These are phyloP conservation scores for Brachionus angularis DNA, from an alignment of 1,140 invertebrate species.

Conservation along the genomic window DNA sequence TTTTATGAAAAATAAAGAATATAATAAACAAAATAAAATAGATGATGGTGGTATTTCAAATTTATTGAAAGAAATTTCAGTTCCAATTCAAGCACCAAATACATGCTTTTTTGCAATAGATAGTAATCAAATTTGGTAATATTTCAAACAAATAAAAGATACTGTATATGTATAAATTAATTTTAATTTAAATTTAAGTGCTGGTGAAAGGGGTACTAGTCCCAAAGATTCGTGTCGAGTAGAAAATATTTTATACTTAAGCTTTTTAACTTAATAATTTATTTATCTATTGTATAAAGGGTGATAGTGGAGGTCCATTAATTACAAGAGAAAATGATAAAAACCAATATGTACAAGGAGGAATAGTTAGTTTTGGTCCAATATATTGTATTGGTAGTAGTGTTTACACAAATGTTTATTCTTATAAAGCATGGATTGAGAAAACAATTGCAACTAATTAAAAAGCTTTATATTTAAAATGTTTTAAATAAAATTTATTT, in stretches of 20 bases:
- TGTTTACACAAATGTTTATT: slow-evolving; percentile 39
- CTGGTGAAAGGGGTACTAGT: background rate
- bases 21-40: too few relatives aligned
- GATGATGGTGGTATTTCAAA: too few relatives aligned
- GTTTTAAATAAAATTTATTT: too few relatives aligned
- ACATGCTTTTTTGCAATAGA: background rate
- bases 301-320: slow-evolving; percentile 43
- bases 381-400: slow-evolving; percentile 2
- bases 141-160: background rate
- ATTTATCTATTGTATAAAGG: background rate
- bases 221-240: slow-evolving; percentile 31
- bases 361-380: slow-evolving; percentile 31
- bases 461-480: too few relatives aligned
- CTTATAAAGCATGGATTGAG: slow-evolving; percentile 29
- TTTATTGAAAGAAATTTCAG: too few relatives aligned
- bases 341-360: background rate
- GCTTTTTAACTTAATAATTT: background rate
- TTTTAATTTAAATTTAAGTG: background rate
- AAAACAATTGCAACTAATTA: slow-evolving; percentile 22
- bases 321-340: slow-evolving; percentile 24
- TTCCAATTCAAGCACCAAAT: background rate
- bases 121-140: background rate
- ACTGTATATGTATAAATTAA: background rate
- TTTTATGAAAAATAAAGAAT: too few relatives aligned
- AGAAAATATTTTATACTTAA: background rate